Conservation (phyloP, 2,888 invertebrate genomes). For the Drosophila antonietae region DNA sequence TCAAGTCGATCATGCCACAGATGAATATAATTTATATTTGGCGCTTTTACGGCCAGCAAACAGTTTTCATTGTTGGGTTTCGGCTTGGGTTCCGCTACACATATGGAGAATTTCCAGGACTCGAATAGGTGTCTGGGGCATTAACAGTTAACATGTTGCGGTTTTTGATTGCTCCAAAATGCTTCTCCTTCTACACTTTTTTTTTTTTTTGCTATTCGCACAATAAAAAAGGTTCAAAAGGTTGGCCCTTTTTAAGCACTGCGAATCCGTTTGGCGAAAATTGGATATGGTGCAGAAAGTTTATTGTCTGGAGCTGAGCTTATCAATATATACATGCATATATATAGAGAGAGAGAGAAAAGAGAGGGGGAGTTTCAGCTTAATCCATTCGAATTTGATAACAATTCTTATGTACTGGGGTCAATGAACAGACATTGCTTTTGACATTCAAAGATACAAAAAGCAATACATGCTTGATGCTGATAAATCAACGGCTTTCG, state of each 20-base stretch:
- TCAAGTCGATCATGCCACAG: conserved; percentile 24
- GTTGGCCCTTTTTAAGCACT: conserved; percentile 11
- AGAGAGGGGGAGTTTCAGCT: conserved; percentile 12
- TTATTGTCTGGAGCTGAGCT: conserved; percentile 23
- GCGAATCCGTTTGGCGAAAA: conserved; percentile 1
- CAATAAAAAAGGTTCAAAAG: conserved; percentile 56
- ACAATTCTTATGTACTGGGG: conserved; percentile 42
- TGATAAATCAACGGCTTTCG: background rate
- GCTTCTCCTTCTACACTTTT: conserved; percentile 48
- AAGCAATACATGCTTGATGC: background rate
- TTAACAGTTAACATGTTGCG: conserved; percentile 79
- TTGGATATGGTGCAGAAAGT: conserved; percentile 1
- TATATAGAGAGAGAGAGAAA: background rate
- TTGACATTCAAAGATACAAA: background rate
- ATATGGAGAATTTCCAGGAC: conserved; percentile 34
- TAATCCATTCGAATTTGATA: conserved; percentile 40
- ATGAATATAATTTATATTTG: conserved; percentile 76
- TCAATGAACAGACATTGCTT: conserved; percentile 25
- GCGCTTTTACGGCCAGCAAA: conserved; percentile 55
- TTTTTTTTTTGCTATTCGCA: conserved; percentile 30
- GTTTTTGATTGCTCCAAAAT: conserved; percentile 70
- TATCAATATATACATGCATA: conserved; percentile 35
- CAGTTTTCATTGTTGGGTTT: conserved; percentile 42
- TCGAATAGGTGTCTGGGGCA: conserved; percentile 74
- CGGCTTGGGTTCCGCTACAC: conserved; percentile 19